phyloP scores from a whole-genome alignment of 2,113 vertebrate species.

The Stegostoma tigrinum region DNA sequence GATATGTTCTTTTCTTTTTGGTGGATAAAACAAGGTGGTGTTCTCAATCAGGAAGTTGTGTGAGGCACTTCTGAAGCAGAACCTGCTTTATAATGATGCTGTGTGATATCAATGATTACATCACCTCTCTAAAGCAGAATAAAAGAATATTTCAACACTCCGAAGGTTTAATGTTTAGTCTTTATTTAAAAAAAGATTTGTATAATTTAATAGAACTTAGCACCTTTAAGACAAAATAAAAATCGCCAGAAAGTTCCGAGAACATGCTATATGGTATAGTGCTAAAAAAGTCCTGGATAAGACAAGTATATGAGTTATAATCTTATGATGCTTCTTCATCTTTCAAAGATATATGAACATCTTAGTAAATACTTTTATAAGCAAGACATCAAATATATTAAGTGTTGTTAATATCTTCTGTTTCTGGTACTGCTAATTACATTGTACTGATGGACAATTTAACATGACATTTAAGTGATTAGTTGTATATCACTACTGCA shows the following conservation, averaged over 20 bases:
- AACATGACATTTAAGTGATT: background rate
- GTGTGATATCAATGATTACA: background rate
- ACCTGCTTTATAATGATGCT: background rate
- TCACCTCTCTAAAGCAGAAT: background rate
- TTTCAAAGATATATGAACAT: slow-evolving; percentile 35
- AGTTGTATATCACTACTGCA: background rate
- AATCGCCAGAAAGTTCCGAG: slow-evolving; percentile 6
- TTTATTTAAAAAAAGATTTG: slow-evolving; percentile 33
- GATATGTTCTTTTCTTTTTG: background rate
- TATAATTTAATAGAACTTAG: slow-evolving; percentile 36
- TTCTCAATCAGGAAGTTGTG: background rate
- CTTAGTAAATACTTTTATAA: slow-evolving; percentile 36
- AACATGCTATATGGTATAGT: slow-evolving; percentile 28
- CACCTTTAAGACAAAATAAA: slow-evolving; percentile 22
- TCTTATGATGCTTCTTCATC: slow-evolving; percentile 14
- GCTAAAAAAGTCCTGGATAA: background rate
- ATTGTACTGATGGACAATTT: slow-evolving; percentile 20
- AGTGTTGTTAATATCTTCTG: slow-evolving; percentile 37
- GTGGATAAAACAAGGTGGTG: background rate
- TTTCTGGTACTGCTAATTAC: slow-evolving; percentile 28
- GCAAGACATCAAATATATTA: slow-evolving; percentile 37
- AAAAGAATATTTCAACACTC: background rate
- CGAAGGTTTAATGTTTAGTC: slow-evolving; percentile 7
- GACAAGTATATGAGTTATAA: slow-evolving; percentile 26
- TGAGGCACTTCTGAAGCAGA: background rate